Evolutionary conservation across 1,140 invertebrate genomes (phyloP).

Genomic region (Drosophila murphyi): DNA sequence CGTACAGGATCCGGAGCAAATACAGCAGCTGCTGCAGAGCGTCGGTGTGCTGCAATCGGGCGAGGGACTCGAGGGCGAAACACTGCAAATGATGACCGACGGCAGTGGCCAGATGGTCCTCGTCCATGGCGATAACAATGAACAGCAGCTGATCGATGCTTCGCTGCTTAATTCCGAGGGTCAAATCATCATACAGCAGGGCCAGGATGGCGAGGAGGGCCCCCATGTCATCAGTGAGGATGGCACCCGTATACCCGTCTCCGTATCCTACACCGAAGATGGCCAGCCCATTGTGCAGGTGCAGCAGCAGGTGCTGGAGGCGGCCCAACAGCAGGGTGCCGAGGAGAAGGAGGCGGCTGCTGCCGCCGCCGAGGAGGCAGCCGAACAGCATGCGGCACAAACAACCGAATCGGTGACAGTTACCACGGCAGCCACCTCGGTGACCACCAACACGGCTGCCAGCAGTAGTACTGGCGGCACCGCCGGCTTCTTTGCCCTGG

Average conservation of each 20-base stretch:
- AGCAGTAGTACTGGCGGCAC: constrained; percentile 61
- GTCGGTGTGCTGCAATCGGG: constrained; percentile 82
- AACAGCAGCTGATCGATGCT: constrained; percentile 83
- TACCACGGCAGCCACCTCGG: constrained; percentile 44
- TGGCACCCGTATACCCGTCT: constrained; percentile 82
- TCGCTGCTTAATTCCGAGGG: constrained; percentile 81
- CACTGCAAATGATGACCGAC: constrained; percentile 84
- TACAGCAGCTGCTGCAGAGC: constrained; percentile 83
- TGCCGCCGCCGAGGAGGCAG: constrained; percentile 53
- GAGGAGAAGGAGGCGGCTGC: constrained; percentile 59
- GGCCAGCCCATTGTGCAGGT: constrained; percentile 81
- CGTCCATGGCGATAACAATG: constrained; percentile 83
- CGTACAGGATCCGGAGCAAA: constrained; percentile 84
- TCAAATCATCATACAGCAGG: constrained; percentile 82
- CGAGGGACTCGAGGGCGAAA: constrained; percentile 81
- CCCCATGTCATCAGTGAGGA: constrained; percentile 83
- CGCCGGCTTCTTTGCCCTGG: constrained; percentile 74
- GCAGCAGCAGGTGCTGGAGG: constrained; percentile 75
- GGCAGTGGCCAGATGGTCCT: constrained; percentile 83
- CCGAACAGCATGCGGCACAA: constrained; percentile 50
- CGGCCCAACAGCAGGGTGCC: constrained; percentile 29
- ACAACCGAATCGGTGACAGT: constrained; percentile 57
- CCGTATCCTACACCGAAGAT: constrained; percentile 81
- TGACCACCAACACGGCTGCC: constrained; percentile 65
- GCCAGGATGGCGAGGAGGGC: constrained; percentile 79